phyloP scores from a whole-genome alignment of 2,888 invertebrate genomes.

The Idaea aversata region DNA sequence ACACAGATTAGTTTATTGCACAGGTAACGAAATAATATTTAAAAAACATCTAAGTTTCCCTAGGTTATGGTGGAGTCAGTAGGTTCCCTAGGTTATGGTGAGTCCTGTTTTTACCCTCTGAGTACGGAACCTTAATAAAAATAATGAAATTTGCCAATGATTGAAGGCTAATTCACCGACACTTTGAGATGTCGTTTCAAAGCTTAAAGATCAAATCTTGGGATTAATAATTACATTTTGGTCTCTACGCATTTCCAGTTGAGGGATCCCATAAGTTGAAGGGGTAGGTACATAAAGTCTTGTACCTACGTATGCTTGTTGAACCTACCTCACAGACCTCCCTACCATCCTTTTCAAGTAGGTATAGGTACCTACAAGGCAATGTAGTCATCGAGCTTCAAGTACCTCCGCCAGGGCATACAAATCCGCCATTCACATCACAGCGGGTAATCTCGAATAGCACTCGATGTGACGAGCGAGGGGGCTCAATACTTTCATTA shows the following conservation, averaged over 20 bases:
- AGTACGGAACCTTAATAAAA: no score
- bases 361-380: background rate
- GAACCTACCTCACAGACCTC: background rate
- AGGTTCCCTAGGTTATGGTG: no score
- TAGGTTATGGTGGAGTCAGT: no score
- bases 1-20: no score
- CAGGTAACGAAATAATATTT: no score
- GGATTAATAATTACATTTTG: background rate
- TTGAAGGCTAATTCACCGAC: no score
- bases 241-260: background rate
- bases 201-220: no score
- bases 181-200: no score
- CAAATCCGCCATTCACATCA: background rate
- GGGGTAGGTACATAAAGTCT: background rate
- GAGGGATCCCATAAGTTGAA: background rate
- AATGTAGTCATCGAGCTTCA: background rate
- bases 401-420: slow-evolving; percentile 4
- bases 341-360: background rate
- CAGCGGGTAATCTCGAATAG: slow-evolving; percentile 16
- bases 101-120: no score
- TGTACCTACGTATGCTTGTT: no score
- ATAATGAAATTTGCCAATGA: no score
- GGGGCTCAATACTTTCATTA: slow-evolving; percentile 32
- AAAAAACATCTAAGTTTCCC: no score
- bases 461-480: slow-evolving; percentile 20